Conservation (phyloP, 2,113 vertebrate genomes). For the Tragelaphus imberbis region DNA sequence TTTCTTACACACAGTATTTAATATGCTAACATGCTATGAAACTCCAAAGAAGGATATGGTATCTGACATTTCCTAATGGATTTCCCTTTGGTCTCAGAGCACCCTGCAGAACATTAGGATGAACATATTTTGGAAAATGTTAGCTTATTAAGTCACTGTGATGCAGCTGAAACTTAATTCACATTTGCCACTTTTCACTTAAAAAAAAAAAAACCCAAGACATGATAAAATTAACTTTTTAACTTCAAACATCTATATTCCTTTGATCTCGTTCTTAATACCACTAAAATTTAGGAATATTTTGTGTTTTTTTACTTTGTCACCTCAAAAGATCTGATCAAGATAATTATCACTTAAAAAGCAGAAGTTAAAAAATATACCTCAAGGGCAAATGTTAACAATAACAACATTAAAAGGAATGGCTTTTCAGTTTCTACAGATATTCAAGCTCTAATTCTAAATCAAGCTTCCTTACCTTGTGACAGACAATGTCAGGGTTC, state of each 20-base stretch:
- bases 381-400: not conserved
- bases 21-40: not conserved
- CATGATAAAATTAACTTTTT: not conserved
- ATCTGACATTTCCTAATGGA: not conserved
- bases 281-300: not conserved
- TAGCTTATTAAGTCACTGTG: not conserved
- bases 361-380: not conserved
- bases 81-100: not conserved
- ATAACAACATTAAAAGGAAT: not conserved
- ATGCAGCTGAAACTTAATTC: not conserved
- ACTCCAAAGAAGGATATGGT: not conserved
- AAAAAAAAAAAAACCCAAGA: not conserved
- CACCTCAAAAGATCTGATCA: not conserved
- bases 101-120: not conserved
- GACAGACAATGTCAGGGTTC: not conserved
- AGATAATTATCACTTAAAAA: not conserved
- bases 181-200: not conserved
- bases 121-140: not conserved
- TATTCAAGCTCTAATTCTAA: not conserved
- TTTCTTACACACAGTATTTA: not conserved
- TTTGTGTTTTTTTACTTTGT: constrained; percentile 16
- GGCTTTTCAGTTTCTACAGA: not conserved
- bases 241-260: not conserved
- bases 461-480: not conserved
- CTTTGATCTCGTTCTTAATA: constrained; percentile 30